phyloP scores from a whole-genome alignment of 2,888 invertebrate species.

The Sericinus montela region DNA sequence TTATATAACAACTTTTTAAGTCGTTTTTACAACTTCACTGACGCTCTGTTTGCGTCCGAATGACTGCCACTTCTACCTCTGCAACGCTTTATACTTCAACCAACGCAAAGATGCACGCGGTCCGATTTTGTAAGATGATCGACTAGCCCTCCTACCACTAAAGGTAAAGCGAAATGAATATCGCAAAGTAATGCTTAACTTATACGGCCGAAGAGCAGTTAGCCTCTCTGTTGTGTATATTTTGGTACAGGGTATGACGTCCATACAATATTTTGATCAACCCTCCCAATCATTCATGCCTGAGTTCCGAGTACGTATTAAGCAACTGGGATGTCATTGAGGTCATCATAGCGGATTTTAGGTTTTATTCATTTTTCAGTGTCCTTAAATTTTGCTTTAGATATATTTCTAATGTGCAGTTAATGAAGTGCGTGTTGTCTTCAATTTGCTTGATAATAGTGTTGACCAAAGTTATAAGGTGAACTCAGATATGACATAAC shows the following conservation, averaged over 20 bases:
- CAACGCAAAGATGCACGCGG: constrained; percentile 68
- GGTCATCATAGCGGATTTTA: constrained; percentile 62
- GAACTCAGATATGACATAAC: neutral
- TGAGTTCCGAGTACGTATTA: constrained; percentile 59
- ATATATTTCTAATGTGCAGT: no score
- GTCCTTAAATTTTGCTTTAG: neutral
- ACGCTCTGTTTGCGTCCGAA: constrained; percentile 71
- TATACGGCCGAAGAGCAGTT: constrained; percentile 20
- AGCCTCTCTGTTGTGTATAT: constrained; percentile 13
- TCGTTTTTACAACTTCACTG: constrained; percentile 62
- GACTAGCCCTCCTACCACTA: constrained; percentile 59
- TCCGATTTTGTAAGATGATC: constrained; percentile 73
- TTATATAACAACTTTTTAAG: constrained; percentile 35
- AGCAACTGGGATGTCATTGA: constrained; percentile 61
- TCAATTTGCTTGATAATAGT: no score
- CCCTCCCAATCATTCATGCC: constrained; percentile 63
- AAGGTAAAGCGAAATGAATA: constrained; percentile 25
- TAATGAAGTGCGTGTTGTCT: no score
- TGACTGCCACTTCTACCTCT: constrained; percentile 64
- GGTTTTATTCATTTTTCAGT: constrained; percentile 20
- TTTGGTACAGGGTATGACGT: constrained; percentile 64
- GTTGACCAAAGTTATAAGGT: no score
- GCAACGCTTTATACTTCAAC: constrained; percentile 73
- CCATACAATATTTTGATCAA: constrained; percentile 60
- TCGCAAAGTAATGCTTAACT: constrained; percentile 25